Percentiles rank a stretch among this genome's conserved stretches.
phyloP scores from a whole-genome alignment of 2,888 invertebrate genomes.

The Phorcus lineatus region DNA sequence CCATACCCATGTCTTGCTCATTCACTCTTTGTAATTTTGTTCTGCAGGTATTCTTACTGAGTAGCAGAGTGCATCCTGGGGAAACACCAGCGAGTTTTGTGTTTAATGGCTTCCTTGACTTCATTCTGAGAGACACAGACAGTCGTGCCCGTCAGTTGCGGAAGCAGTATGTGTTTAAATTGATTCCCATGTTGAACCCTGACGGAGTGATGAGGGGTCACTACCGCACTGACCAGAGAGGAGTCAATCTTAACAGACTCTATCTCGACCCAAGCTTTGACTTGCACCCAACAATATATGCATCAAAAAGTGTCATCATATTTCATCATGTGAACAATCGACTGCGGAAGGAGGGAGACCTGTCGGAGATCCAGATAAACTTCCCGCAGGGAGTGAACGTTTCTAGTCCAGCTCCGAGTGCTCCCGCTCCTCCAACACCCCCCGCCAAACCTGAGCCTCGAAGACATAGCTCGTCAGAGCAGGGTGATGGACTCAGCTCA shows the following conservation, averaged over 20 bases:
- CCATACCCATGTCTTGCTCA: no score
- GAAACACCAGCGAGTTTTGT: slow-evolving; percentile 94
- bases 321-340: slow-evolving; percentile 75
- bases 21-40: no score
- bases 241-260: slow-evolving; percentile 91
- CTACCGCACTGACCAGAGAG: slow-evolving; percentile 85
- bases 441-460: background rate
- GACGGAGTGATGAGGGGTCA: slow-evolving; percentile 92
- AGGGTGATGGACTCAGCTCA: slow-evolving; percentile 1
- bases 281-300: slow-evolving; percentile 90
- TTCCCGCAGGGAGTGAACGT: slow-evolving; percentile 44
- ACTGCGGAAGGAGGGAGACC: slow-evolving; percentile 34
- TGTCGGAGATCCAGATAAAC: slow-evolving; percentile 43
- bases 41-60: slow-evolving; percentile 89
- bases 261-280: slow-evolving; percentile 86
- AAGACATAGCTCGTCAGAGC: background rate
- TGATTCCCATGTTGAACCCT: slow-evolving; percentile 93
- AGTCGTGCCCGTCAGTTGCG: slow-evolving; percentile 85
- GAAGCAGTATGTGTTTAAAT: slow-evolving; percentile 85
- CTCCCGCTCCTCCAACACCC: background rate
- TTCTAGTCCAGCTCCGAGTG: background rate
- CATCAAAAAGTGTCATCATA: slow-evolving; percentile 83
- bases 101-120: slow-evolving; percentile 90
- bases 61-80: slow-evolving; percentile 93
- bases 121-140: slow-evolving; percentile 84